These are phyloP conservation scores for Silurus lanzhouensis DNA, from an alignment of 2,797 vertebrate species.

Conservation along the genomic window DNA sequence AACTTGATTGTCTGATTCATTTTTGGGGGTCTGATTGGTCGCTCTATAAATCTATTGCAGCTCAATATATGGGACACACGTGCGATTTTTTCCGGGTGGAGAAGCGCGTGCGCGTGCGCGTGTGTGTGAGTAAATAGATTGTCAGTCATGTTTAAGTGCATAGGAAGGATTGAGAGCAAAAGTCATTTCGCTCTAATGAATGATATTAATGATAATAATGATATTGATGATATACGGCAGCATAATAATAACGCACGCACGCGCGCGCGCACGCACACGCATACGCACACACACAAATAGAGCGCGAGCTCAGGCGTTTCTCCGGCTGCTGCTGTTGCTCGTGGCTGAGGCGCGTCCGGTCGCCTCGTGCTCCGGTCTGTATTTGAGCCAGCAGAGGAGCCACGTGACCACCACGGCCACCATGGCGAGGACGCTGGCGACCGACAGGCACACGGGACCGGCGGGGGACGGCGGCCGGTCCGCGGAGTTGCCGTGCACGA, in stretches of 20 bases:
- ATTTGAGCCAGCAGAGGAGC: conserved; percentile 92
- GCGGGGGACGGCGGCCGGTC: conserved; percentile 80
- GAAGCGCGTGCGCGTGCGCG: no score
- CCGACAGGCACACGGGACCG: conserved; percentile 90
- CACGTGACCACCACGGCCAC: conserved; percentile 92
- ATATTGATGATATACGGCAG: not conserved
- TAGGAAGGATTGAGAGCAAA: conserved; percentile 35
- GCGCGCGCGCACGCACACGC: conserved; percentile 45
- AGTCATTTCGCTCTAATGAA: conserved; percentile 14
- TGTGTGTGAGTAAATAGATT: conserved; percentile 33
- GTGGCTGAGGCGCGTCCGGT: conserved; percentile 70
- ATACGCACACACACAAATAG: not conserved
- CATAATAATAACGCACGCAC: conserved; percentile 23
- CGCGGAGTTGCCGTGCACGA: conserved; percentile 88
- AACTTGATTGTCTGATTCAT: not conserved
- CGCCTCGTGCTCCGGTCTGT: conserved; percentile 83
- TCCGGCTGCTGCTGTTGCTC: conserved; percentile 71
- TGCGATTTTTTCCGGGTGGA: no score
- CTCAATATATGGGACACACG: no score
- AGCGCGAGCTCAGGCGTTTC: conserved; percentile 70
- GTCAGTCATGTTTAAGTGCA: conserved; percentile 25
- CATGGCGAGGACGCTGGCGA: conserved; percentile 91
- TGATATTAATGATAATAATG: not conserved
- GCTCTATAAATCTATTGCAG: not conserved
- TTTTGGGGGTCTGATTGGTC: not conserved